Conservation (phyloP, 2,888 invertebrate species). For the Trypoxylon attenuatum region DNA sequence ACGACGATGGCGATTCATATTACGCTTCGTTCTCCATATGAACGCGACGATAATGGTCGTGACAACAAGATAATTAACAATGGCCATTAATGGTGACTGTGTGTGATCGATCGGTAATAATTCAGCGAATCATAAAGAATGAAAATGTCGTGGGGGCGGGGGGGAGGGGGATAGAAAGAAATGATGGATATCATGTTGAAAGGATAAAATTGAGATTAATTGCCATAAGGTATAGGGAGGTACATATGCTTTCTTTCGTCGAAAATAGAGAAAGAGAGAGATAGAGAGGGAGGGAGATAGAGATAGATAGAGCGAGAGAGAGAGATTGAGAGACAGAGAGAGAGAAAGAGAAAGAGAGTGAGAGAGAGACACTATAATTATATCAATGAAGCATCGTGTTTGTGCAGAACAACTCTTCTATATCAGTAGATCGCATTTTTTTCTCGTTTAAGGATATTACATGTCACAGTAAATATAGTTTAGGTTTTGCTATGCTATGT, state of each 20-base stretch:
- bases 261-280: constrained; percentile 36
- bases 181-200: constrained; percentile 26
- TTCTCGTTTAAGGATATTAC: constrained; percentile 61
- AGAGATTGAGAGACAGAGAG: constrained; percentile 39
- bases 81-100: constrained; percentile 39
- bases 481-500: constrained; percentile 61
- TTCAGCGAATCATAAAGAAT: background rate
- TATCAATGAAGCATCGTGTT: constrained; percentile 68
- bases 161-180: background rate
- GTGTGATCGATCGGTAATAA: constrained; percentile 7
- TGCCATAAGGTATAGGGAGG: constrained; percentile 45
- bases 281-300: too few species aligned
- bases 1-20: constrained; percentile 42
- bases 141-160: too few species aligned
- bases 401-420: constrained; percentile 69
- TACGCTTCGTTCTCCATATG: constrained; percentile 19
- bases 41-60: constrained; percentile 54
- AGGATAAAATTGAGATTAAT: constrained; percentile 27
- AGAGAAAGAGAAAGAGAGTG: constrained; percentile 28
- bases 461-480: constrained; percentile 70
- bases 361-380: constrained; percentile 62
- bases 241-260: constrained; percentile 27
- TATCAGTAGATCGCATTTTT: constrained; percentile 60
- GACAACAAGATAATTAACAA: constrained; percentile 54
- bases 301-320: constrained; percentile 14